Evolutionary conservation across 2,797 vertebrate species (phyloP).

Genomic region (Galaxias olidus): DNA sequence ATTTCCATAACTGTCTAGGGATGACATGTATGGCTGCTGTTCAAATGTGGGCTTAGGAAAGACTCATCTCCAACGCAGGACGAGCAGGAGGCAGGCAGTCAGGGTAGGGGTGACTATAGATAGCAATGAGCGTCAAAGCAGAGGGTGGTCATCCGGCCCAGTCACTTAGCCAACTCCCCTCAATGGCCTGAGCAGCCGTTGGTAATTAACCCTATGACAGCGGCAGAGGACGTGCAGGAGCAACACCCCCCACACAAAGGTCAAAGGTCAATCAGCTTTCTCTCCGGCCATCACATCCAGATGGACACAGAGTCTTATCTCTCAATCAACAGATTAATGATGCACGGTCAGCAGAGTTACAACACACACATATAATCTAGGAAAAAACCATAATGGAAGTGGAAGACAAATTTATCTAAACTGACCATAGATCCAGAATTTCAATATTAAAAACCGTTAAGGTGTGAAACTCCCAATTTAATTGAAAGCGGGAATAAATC

Average conservation of each 20-base stretch:
- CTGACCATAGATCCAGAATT: too few species aligned
- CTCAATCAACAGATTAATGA: constrained; percentile 67
- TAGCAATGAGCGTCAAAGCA: constrained; percentile 51
- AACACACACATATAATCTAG: constrained; percentile 1
- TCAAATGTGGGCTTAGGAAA: constrained; percentile 86
- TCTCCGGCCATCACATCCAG: constrained; percentile 82
- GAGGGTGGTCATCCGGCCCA: constrained; percentile 68
- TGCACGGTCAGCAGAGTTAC: constrained; percentile 26
- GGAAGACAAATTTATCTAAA: too few species aligned
- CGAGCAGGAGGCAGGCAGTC: constrained; percentile 67
- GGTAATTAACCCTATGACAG: constrained; percentile 90
- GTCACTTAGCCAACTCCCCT: constrained; percentile 73
- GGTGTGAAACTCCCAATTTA: too few species aligned
- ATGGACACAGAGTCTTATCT: constrained; percentile 86
- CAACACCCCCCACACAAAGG: constrained; percentile 82
- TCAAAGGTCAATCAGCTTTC: constrained; percentile 92
- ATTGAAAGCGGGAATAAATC: too few species aligned
- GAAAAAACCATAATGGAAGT: not conserved
- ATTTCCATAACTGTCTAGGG: constrained; percentile 79
- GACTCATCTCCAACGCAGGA: constrained; percentile 78
- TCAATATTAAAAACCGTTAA: too few species aligned
- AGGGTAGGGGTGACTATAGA: constrained; percentile 55
- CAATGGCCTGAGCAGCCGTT: constrained; percentile 87
- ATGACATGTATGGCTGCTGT: constrained; percentile 84
- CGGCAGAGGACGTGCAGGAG: constrained; percentile 75